Evolutionary conservation across 37 sponge, comb jelly and placozoan genomes (phyloP), one percentile per base, ranked within the genome.

Genomic region (Bolinopsis microptera): DNA sequence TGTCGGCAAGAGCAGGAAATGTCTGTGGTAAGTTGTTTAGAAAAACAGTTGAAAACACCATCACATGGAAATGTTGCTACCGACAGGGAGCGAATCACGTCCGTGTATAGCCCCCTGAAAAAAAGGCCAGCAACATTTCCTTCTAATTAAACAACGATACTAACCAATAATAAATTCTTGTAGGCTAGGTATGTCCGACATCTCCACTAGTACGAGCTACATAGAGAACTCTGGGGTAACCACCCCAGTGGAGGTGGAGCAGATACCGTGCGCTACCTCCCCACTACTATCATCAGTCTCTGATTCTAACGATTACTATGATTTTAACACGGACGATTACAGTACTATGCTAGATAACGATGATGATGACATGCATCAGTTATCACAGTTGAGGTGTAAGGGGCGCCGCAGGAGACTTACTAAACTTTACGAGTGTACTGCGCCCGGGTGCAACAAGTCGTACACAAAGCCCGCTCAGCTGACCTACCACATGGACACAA

Each of bases 331-430:
- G 21, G 28, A 22, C 2, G 74, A 70, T n/a, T 22, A 22, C 74
- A 28, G 30, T 26, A 70, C 30, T 26, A 28, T 26, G 28, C 74
- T 70, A 8, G 74, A 22, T 26, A 28, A 22, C 25, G 74, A 70
- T 22, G 74, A 70, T 2, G 74, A 28, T 3, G 74, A 22, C 21
- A 8, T 70, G 74, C 24, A 70, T n/a, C 74, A 70, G 74, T 70
- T 70, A n/a, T 70, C 74, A 28, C 74, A 70, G 74, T 70, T 70
- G 82, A 28, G 23, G 82, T 32, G 82, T 32, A 80, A 80, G 82
- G 30, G 82, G 22, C 21, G 82, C 36, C 16, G 82, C 3, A 28
- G 38, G 37, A 80, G 38, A 36, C 1, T 18, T 2, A 24, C 37
- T 22, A 35, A 36, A 8, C 5, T 32, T 33, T 80, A 80, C 38